These are phyloP conservation scores for Drosophila meridiana DNA, from an alignment of 2,888 invertebrate species.

Conservation along the genomic window DNA sequence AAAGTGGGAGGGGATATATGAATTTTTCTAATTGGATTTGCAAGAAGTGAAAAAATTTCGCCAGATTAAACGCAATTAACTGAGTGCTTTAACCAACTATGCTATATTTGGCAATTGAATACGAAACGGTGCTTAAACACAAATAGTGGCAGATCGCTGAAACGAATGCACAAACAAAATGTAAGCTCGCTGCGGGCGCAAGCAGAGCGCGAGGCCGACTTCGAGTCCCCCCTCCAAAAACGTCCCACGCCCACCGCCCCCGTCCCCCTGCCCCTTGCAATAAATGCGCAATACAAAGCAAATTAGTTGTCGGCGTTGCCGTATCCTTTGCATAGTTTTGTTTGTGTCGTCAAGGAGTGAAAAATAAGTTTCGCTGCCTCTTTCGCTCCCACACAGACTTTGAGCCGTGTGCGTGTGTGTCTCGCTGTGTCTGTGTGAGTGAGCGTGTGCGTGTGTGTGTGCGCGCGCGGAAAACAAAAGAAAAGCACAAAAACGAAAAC, in stretches of 20 bases:
- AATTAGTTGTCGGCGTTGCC: conserved; percentile 53
- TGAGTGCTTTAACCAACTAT: conserved; percentile 13
- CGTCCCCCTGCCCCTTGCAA: conserved; percentile 53
- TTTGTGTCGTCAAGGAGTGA: conserved; percentile 43
- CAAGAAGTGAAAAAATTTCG: conserved; percentile 31
- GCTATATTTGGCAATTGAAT: conserved; percentile 20
- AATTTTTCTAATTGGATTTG: conserved; percentile 71
- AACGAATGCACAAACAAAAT: conserved; percentile 53
- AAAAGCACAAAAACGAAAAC: conserved; percentile 58
- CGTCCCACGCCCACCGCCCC: conserved; percentile 21
- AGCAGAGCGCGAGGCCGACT: conserved; percentile 51
- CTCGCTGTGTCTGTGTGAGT: neutral
- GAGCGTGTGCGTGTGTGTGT: conserved; percentile 29
- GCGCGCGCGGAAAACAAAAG: conserved; percentile 68
- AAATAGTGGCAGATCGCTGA: conserved; percentile 20
- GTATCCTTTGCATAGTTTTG: conserved; percentile 54
- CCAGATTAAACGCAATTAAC: conserved; percentile 1
- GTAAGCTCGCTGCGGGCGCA: conserved; percentile 50
- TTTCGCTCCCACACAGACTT: conserved; percentile 60
- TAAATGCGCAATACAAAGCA: conserved; percentile 75
- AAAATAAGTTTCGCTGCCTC: conserved; percentile 39
- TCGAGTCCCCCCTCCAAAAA: conserved; percentile 27
- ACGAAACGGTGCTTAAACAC: neutral
- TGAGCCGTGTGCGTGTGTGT: conserved; percentile 50
- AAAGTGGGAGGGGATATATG: conserved; percentile 57